phyloP scores from a whole-genome alignment of 2,113 vertebrate species.

The Boulengeromyrus knoepffleri region DNA sequence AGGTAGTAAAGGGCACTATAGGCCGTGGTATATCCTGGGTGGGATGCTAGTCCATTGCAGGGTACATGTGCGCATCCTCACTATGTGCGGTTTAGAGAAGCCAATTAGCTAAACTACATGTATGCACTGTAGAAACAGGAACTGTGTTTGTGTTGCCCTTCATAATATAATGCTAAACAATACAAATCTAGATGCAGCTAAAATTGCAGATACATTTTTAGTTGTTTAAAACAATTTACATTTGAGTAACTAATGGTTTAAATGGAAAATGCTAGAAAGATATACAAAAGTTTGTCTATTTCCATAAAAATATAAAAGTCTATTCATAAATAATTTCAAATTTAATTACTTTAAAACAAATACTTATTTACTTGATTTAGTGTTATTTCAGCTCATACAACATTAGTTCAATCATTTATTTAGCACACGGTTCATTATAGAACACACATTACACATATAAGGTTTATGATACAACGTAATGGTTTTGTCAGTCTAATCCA shows the following conservation, averaged over 20 bases:
- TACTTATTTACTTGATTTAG: conserved; percentile 48
- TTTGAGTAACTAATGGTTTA: conserved; percentile 39
- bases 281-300: conserved; percentile 67
- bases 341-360: conserved; percentile 33
- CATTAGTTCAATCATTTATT: not conserved
- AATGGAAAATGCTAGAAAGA: conserved; percentile 59
- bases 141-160: not conserved
- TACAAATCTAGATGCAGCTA: conserved; percentile 3
- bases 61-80: not conserved
- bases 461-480: not conserved
- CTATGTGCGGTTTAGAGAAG: not conserved
- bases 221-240: not conserved
- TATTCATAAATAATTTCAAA: conserved; percentile 46
- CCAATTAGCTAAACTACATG: not conserved
- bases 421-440: not conserved
- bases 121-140: not conserved
- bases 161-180: not conserved
- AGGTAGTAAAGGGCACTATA: not conserved
- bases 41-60: not conserved
- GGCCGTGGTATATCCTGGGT: not conserved
- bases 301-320: conserved; percentile 63
- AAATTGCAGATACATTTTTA: not conserved
- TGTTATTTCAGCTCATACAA: not conserved
- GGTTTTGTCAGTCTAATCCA: not conserved
- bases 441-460: not conserved